Percentiles rank a stretch among this genome's conserved stretches.
phyloP scores from a whole-genome alignment of 2,113 vertebrate genomes.

The Paedocypris sp. region DNA sequence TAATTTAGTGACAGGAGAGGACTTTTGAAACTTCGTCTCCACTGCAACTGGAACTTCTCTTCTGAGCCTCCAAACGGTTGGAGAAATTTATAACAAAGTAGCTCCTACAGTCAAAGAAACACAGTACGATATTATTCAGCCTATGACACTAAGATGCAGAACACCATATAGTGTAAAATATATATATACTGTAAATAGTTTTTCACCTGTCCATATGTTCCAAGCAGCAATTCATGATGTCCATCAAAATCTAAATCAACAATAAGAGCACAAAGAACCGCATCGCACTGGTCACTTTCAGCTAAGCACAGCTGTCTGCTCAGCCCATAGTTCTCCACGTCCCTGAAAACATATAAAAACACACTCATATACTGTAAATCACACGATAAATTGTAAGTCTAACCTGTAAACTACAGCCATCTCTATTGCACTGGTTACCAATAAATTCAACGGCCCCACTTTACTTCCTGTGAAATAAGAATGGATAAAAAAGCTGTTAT shows the following conservation, averaged over 20 bases:
- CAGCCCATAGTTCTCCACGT: constrained; percentile 67
- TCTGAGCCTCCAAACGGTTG: constrained; percentile 17
- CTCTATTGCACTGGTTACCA: constrained; percentile 78
- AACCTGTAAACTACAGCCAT: constrained; percentile 79
- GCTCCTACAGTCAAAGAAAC: constrained; percentile 56
- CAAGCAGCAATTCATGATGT: constrained; percentile 63
- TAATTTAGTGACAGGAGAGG: constrained; percentile 75
- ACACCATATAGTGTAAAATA: not conserved
- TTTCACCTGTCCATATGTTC: constrained; percentile 68
- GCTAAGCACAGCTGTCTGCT: constrained; percentile 58
- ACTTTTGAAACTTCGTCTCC: constrained; percentile 76
- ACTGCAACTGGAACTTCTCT: constrained; percentile 61
- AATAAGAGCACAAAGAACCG: constrained; percentile 73
- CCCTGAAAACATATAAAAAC: constrained; percentile 54
- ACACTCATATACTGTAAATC: not conserved
- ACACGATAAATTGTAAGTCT: constrained; percentile 11
- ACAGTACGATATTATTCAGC: too few relatives aligned
- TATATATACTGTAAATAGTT: not conserved
- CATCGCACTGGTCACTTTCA: constrained; percentile 76
- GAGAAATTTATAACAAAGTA: constrained; percentile 78
- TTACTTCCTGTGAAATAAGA: constrained; percentile 1
- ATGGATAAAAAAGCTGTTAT: not conserved
- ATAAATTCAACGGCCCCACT: constrained; percentile 56
- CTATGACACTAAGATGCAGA: too few relatives aligned
- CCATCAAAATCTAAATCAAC: constrained; percentile 78